Percentiles rank a stretch among this genome's conserved stretches.
phyloP scores from a whole-genome alignment of 2,113 vertebrate species.

The Microtus oregoni region DNA sequence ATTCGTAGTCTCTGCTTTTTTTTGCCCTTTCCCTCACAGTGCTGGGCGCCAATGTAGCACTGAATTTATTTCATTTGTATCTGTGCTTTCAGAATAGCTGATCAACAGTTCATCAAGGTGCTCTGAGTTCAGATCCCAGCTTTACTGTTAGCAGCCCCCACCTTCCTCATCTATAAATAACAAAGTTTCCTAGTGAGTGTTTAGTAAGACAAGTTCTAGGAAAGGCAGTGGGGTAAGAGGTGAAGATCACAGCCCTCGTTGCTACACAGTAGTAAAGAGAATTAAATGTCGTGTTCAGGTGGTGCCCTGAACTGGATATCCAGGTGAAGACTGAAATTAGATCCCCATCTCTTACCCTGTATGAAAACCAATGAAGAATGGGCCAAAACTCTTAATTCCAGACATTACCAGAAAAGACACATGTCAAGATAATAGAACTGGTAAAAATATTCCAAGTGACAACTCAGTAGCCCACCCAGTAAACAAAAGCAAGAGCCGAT shows the following conservation, averaged over 20 bases:
- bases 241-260: background rate
- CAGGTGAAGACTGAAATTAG: background rate
- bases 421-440: background rate
- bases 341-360: background rate
- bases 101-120: background rate
- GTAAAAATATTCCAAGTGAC: background rate
- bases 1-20: background rate
- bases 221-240: background rate
- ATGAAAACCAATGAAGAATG: background rate
- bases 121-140: background rate
- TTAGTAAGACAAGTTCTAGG: background rate
- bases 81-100: background rate
- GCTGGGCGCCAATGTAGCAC: background rate
- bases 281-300: background rate
- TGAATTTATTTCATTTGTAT: slow-evolving; percentile 17
- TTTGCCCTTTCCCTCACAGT: background rate
- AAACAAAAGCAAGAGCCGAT: background rate
- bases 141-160: background rate
- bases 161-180: slow-evolving; percentile 15
- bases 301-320: background rate
- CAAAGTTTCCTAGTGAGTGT: background rate
- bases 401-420: background rate
- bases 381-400: background rate
- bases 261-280: background rate
- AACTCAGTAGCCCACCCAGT: background rate